Evolutionary conservation across 2,888 invertebrate species (phyloP).

Genomic region (Stictocephala bisonia): DNA sequence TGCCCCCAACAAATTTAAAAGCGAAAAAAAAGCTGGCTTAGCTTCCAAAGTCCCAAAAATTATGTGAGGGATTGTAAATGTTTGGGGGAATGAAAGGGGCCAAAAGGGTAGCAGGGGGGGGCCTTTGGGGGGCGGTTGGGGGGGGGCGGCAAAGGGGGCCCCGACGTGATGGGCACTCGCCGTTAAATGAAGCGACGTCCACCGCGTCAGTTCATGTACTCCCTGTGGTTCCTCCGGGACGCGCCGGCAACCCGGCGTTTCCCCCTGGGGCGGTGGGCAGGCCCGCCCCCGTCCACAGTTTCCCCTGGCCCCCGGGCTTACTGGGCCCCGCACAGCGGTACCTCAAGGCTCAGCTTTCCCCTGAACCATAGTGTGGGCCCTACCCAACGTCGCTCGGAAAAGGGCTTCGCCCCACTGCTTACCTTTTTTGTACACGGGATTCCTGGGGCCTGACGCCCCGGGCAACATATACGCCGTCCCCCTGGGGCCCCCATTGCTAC

Average conservation of each 20-base stretch:
- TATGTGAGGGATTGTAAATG: slow-evolving; percentile 46
- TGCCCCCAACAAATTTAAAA: background rate
- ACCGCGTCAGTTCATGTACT: slow-evolving; percentile 64
- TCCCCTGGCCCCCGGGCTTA: slow-evolving; percentile 75
- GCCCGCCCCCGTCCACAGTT: slow-evolving; percentile 64
- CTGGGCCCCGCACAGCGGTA: slow-evolving; percentile 78
- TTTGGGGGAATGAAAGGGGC: slow-evolving; percentile 49
- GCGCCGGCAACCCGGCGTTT: slow-evolving; percentile 57
- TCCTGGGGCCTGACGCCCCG: slow-evolving; percentile 74
- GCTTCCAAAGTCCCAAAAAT: slow-evolving; percentile 45
- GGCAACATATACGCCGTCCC: slow-evolving; percentile 79
- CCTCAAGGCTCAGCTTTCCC: slow-evolving; percentile 72
- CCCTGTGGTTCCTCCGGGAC: slow-evolving; percentile 64
- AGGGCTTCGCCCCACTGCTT: slow-evolving; percentile 73
- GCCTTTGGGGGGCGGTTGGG: background rate
- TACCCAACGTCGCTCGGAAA: slow-evolving; percentile 60
- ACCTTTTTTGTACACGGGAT: slow-evolving; percentile 83
- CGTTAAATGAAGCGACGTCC: background rate
- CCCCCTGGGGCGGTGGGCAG: slow-evolving; percentile 60
- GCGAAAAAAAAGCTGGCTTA: slow-evolving; percentile 13
- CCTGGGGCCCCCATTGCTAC: slow-evolving; percentile 76
- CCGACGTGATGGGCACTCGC: background rate
- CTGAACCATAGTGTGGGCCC: slow-evolving; percentile 63
- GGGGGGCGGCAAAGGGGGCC: slow-evolving; percentile 11
- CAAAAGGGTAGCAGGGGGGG: slow-evolving; percentile 44